Evolutionary conservation across 2,888 invertebrate species (phyloP).

Genomic region (Pachymerium ferrugineum): DNA sequence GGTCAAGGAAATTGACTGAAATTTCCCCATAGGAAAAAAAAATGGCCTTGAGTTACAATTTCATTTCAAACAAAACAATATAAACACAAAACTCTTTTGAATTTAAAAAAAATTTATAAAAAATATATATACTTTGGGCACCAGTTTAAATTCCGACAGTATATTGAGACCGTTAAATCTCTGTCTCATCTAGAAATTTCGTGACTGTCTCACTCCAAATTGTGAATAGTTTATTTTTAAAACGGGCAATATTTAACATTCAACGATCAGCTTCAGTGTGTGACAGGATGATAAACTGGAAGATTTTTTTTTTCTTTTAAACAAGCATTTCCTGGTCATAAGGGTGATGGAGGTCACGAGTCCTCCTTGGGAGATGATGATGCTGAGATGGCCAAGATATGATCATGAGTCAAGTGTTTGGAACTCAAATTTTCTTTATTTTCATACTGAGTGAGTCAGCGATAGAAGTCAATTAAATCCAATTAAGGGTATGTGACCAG

Average conservation of each 20-base stretch:
- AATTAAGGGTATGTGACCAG: background rate
- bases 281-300: conserved; percentile 22
- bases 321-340: conserved; percentile 10
- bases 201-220: no score
- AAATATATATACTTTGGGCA: no score
- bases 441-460: conserved; percentile 13
- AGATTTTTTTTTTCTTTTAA: background rate
- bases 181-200: no score
- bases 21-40: no score
- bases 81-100: no score
- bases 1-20: no score
- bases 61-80: no score
- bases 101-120: no score
- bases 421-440: conserved; percentile 15
- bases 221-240: no score
- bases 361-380: conserved; percentile 8
- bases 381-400: conserved; percentile 1
- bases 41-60: no score
- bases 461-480: background rate
- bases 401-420: conserved; percentile 13
- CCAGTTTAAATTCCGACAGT: no score
- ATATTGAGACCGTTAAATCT: no score
- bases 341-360: conserved; percentile 25
- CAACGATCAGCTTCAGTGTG: background rate
- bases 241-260: background rate